These are phyloP conservation scores for Himalopsyche anomala DNA, from an alignment of 2,888 invertebrate genomes.

Conservation along the genomic window DNA sequence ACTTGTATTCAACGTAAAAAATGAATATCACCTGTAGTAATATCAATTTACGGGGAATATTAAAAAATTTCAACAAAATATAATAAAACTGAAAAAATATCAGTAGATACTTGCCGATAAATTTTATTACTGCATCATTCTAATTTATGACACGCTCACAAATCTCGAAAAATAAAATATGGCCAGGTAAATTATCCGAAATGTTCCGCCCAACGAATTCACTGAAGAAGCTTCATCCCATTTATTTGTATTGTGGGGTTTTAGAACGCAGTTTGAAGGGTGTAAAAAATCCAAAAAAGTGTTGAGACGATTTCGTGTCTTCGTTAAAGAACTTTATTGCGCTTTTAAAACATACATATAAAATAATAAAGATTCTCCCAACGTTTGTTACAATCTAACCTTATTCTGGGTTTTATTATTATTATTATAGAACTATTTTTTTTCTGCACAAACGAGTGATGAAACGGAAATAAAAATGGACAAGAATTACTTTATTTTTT, in stretches of 20 bases:
- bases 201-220: slow-evolving; percentile 32
- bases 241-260: slow-evolving; percentile 48
- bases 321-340: slow-evolving; percentile 21
- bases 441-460: background rate
- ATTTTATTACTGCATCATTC: background rate
- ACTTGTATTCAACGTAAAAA: too few species aligned
- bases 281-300: slow-evolving; percentile 43
- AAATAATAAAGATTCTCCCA: background rate
- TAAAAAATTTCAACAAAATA: too few species aligned
- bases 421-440: background rate
- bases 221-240: slow-evolving; percentile 47
- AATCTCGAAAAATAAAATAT: slow-evolving; percentile 44
- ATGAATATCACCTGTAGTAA: too few species aligned
- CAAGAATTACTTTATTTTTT: too few species aligned
- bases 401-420: background rate
- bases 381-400: slow-evolving; percentile 12
- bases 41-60: too few species aligned
- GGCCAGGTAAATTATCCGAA: slow-evolving; percentile 37
- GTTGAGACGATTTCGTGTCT: slow-evolving; percentile 28
- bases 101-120: background rate
- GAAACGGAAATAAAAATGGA: background rate
- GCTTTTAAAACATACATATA: slow-evolving; percentile 28
- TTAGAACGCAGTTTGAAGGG: slow-evolving; percentile 49
- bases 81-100: too few species aligned
- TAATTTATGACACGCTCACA: slow-evolving; percentile 17